A percentile compares a stretch with the other conserved stretches of the same genome.
Conservation (phyloP, 2,888 invertebrate species). For the Saturnia japonica region DNA sequence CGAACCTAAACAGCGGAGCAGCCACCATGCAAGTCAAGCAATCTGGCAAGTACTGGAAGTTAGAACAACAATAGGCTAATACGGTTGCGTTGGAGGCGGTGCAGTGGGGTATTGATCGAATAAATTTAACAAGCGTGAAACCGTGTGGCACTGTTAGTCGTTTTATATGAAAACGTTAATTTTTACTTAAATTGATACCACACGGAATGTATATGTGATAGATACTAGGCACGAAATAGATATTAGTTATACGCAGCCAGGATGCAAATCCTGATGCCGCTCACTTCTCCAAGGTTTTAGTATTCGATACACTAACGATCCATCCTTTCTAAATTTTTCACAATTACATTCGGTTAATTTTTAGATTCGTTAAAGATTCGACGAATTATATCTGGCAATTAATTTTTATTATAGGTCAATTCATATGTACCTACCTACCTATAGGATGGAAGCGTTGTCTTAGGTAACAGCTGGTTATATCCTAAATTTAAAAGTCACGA, state of each 20-base stretch:
- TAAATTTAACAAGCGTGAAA: no score
- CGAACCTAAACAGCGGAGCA: no score
- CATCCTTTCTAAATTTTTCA: conserved; percentile 62
- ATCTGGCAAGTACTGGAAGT: no score
- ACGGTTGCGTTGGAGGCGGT: no score
- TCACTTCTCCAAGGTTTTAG: conserved; percentile 69
- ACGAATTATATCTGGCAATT: not conserved
- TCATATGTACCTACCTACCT: no score
- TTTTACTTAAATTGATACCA: not conserved
- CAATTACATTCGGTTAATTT: conserved; percentile 35
- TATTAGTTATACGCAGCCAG: conserved; percentile 38
- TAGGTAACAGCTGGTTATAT: not conserved
- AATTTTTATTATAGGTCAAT: not conserved
- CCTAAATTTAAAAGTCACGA: not conserved
- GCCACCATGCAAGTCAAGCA: no score
- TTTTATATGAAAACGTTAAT: no score
- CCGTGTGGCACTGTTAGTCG: no score
- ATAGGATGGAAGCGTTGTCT: not conserved
- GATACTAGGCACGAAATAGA: not conserved
- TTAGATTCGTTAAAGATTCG: conserved; percentile 25
- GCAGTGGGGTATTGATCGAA: no score
- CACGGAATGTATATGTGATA: not conserved
- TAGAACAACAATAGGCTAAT: no score
- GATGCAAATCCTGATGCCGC: conserved; percentile 67
- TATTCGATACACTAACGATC: conserved; percentile 58